These are phyloP conservation scores for Notothenia rossii DNA, from an alignment of 2,113 vertebrate species.

Conservation along the genomic window DNA sequence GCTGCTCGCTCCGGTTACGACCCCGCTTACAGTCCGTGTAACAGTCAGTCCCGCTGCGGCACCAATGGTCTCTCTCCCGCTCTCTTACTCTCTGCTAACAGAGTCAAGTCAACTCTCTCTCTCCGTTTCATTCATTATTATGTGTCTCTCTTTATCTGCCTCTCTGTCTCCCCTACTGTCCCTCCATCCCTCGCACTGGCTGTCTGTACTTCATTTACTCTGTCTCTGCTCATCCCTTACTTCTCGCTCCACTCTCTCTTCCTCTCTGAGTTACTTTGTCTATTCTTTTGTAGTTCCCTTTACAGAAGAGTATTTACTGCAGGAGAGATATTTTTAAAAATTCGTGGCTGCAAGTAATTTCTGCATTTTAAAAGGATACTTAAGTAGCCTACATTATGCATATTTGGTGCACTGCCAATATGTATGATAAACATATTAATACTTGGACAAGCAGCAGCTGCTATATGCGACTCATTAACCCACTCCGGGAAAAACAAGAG, in stretches of 20 bases:
- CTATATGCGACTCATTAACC: too few relatives aligned
- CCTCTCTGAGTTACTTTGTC: not conserved
- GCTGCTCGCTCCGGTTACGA: conserved; percentile 60
- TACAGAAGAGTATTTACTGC: too few relatives aligned
- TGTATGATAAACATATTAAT: too few relatives aligned
- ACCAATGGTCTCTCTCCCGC: conserved; percentile 32
- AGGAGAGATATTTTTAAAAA: too few relatives aligned
- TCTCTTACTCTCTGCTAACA: conserved; percentile 4
- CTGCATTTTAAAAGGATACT: too few relatives aligned
- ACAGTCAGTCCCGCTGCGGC: conserved; percentile 76
- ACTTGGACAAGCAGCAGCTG: too few relatives aligned
- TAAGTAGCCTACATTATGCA: too few relatives aligned
- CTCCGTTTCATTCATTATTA: not conserved
- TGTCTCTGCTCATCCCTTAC: not conserved
- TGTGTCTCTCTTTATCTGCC: not conserved
- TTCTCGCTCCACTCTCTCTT: not conserved
- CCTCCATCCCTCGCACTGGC: not conserved
- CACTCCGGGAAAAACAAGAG: too few relatives aligned
- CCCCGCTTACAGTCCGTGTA: conserved; percentile 68
- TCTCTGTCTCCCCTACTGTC: not conserved
- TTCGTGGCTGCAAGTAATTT: too few relatives aligned
- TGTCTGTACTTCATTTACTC: not conserved
- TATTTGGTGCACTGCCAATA: too few relatives aligned
- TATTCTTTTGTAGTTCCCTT: too few relatives aligned
- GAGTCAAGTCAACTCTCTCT: conserved; percentile 40